Percentiles rank a stretch among this genome's conserved stretches.
Conservation (phyloP, 2,888 invertebrate genomes). For the Drosophila nr. medialis region DNA sequence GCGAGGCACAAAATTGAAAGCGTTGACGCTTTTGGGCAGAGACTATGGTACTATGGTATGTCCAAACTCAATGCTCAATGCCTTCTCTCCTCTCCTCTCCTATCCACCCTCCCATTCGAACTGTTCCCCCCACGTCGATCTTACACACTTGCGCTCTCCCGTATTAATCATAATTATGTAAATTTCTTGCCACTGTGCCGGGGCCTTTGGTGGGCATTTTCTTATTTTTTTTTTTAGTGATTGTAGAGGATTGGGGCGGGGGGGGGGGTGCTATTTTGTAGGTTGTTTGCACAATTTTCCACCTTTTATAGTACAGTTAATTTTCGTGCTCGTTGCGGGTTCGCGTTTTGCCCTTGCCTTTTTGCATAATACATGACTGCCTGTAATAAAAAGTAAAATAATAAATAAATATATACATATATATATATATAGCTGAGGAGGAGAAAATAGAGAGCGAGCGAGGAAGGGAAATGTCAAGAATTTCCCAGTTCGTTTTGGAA, state of each 20-base stretch:
- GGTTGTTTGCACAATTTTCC: conserved; percentile 82
- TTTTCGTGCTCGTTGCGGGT: conserved; percentile 70
- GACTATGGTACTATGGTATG: conserved; percentile 6
- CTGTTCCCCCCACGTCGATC: not conserved
- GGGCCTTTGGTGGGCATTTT: conserved; percentile 16
- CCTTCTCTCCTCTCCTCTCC: not conserved
- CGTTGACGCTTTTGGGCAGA: conserved; percentile 22
- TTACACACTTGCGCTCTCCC: conserved; percentile 32
- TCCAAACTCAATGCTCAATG: not conserved
- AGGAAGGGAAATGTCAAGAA: conserved; percentile 40
- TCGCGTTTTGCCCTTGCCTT: conserved; percentile 38
- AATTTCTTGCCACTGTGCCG: conserved; percentile 62
- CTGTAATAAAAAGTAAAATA: conserved; percentile 35
- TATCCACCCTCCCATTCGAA: not conserved
- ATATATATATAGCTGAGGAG: conserved; percentile 13
- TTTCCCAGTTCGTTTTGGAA: conserved; percentile 66
- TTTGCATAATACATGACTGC: conserved; percentile 59
- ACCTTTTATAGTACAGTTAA: conserved; percentile 81
- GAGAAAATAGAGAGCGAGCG: not conserved
- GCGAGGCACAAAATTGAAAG: not conserved
- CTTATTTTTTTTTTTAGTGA: not conserved
- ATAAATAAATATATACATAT: conserved; percentile 7
- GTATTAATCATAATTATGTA: conserved; percentile 82
- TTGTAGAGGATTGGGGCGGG: too few species aligned
- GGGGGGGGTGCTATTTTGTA: conserved; percentile 41